Conservation (phyloP, 2,888 invertebrate genomes). For the Saturnia japonica region DNA sequence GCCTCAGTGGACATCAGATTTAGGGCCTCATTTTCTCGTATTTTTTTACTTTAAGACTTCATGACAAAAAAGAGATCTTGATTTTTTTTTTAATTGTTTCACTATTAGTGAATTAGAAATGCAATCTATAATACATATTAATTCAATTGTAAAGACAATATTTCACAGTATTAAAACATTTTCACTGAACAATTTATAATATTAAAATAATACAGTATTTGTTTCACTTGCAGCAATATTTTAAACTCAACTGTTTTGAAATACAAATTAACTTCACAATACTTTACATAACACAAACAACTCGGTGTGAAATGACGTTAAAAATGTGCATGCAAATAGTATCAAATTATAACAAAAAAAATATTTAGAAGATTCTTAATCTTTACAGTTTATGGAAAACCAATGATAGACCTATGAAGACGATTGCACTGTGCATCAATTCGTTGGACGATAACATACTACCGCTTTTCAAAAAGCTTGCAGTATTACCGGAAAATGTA, state of each 20-base stretch:
- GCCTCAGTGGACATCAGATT: no score
- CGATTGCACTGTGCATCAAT: constrained; percentile 83
- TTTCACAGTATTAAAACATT: not conserved
- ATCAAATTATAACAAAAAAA: not conserved
- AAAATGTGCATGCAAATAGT: not conserved
- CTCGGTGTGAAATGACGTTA: not conserved
- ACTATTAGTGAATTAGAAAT: not conserved
- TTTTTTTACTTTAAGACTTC: no score
- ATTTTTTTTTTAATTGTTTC: not conserved
- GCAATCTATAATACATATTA: not conserved
- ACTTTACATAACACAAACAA: not conserved
- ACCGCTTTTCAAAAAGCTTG: constrained; percentile 83
- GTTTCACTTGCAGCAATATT: constrained; percentile 3
- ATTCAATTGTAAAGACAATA: not conserved
- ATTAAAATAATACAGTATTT: not conserved
- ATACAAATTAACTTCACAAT: not conserved
- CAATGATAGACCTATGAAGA: constrained; percentile 70
- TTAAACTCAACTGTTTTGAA: constrained; percentile 1
- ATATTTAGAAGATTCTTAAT: constrained; percentile 1
- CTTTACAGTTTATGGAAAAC: constrained; percentile 55
- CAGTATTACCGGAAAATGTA: constrained; percentile 86
- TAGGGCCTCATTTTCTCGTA: no score
- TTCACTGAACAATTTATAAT: not conserved
- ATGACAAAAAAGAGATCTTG: no score
- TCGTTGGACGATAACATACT: constrained; percentile 74